A percentile compares a stretch with the other conserved stretches of the same genome.
phyloP scores from a whole-genome alignment of 2,888 invertebrate species.

The Neoaliturus tenellus region DNA sequence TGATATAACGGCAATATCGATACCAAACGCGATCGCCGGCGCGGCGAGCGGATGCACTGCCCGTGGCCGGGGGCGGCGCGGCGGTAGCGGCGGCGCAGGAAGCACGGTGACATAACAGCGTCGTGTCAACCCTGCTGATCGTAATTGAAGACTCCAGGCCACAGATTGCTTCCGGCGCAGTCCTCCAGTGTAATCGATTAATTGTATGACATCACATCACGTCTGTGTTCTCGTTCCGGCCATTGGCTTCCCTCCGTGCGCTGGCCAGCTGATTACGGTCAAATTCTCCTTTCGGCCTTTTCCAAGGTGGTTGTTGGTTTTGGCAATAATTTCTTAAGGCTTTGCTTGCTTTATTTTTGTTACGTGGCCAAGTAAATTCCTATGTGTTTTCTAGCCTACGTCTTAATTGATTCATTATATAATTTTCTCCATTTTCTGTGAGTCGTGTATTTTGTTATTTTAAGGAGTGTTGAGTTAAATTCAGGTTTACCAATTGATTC shows the following conservation, averaged over 20 bases:
- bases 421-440: too few relatives aligned
- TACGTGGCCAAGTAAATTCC: too few relatives aligned
- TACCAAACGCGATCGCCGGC: not conserved
- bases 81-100: not conserved
- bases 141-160: conserved; percentile 11
- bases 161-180: conserved; percentile 4
- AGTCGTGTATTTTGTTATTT: too few relatives aligned
- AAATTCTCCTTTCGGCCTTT: not conserved
- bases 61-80: not conserved
- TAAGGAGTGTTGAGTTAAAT: too few relatives aligned
- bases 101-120: not conserved
- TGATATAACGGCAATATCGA: not conserved
- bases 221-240: not conserved
- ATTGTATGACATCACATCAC: conserved; percentile 18
- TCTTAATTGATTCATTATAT: too few relatives aligned
- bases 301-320: not conserved
- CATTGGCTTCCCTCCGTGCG: not conserved
- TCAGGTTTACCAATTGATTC: too few relatives aligned
- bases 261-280: not conserved
- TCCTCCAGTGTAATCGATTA: conserved; percentile 3
- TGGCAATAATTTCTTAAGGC: too few relatives aligned
- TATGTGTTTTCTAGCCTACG: too few relatives aligned
- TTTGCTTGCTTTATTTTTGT: too few relatives aligned
- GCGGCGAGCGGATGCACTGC: conserved; percentile 3
- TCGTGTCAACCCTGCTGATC: conserved; percentile 18